Base-by-base conservation (phyloP, 2,888 invertebrate genomes). In the Acleris sparsana region DNA sequence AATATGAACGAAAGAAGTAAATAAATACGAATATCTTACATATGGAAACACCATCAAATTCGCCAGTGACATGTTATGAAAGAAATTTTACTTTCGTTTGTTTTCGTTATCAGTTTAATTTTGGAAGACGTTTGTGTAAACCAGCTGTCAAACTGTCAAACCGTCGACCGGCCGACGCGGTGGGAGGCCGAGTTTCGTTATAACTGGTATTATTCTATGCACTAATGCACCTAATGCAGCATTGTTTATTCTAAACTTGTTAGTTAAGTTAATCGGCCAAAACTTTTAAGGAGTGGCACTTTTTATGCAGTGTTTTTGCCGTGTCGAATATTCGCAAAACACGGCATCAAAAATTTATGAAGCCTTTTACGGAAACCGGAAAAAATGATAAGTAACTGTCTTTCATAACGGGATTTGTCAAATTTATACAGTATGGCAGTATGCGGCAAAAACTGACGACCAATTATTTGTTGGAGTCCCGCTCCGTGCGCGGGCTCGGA, bases 331-430 rank as follows among this genome's bases (percentile, higher is more conserved):
- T 83, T 81, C 84, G 79, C 79, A 82, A 84, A 84, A 85, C 84
- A 53, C 80, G 78, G 79, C 86, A 88, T 89, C 85, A 87, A 85
- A 85, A 87, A 89, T 91, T 86, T 91, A 89, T 89, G 88, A 86
- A 80, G 77, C 84, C 88, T 87, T 88, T 90, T 89, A 90, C 80
- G 84, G 84, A 89, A 90, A 85, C 80, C 76, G 81, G 78, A 85
- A 89, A 88, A 89, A 88, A 86, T 79, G 82, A 87, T 86, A n/a
- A n/a, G n/a, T n/a, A 83, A 85, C 74, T 43, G 55, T 20, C 55
- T 39, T 71, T 74, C 71, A 72, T 88, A 90, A 88, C 90, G 89
- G 90, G 83, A 84, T 76, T 78, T 78, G 80, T 79, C 83, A 83
- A 85, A 85, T 80, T 79, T 81, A 81, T 81, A 76, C 76, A 70